phyloP scores from a whole-genome alignment of 2,797 vertebrate species.

The Pempheris klunzingeri region DNA sequence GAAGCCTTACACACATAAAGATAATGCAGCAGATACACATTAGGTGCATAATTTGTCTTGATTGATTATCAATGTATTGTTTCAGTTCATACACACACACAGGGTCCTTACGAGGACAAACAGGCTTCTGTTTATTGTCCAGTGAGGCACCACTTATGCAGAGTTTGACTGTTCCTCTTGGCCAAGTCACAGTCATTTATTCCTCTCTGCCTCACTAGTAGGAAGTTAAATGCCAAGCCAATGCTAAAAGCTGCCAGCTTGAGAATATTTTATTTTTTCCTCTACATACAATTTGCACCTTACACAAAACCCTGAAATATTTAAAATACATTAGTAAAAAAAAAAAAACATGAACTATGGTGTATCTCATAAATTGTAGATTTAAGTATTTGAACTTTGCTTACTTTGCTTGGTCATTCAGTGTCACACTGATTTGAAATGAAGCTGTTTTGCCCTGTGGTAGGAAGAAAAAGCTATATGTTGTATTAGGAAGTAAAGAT shows the following conservation, averaged over 20 bases:
- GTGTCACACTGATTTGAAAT: conserved; percentile 35
- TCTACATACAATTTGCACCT: conserved; percentile 29
- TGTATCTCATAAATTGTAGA: conserved; percentile 17
- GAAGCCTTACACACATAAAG: conserved; percentile 40
- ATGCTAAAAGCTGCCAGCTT: conserved; percentile 17
- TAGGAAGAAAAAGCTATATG: conserved; percentile 26
- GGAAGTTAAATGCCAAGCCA: conserved; percentile 24
- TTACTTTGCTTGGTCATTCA: conserved; percentile 27
- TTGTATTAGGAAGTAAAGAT: conserved; percentile 34
- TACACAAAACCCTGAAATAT: conserved; percentile 1
- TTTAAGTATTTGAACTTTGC: conserved; percentile 23
- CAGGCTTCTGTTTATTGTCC: conserved; percentile 35
- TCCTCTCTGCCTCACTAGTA: conserved; percentile 22
- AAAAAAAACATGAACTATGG: neutral
- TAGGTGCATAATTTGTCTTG: conserved; percentile 45
- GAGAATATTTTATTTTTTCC: conserved; percentile 21
- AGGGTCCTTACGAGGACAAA: conserved; percentile 36
- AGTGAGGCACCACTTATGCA: conserved; percentile 41
- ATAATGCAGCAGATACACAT: conserved; percentile 32
- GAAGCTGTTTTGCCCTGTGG: conserved; percentile 49
- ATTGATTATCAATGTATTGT: conserved; percentile 58
- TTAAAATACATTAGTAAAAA: conserved; percentile 9
- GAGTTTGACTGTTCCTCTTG: conserved; percentile 33
- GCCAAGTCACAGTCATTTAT: conserved; percentile 33
- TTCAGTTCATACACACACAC: conserved; percentile 47